Conservation (phyloP, 1,140 invertebrate genomes). For the Pinna nobilis region DNA sequence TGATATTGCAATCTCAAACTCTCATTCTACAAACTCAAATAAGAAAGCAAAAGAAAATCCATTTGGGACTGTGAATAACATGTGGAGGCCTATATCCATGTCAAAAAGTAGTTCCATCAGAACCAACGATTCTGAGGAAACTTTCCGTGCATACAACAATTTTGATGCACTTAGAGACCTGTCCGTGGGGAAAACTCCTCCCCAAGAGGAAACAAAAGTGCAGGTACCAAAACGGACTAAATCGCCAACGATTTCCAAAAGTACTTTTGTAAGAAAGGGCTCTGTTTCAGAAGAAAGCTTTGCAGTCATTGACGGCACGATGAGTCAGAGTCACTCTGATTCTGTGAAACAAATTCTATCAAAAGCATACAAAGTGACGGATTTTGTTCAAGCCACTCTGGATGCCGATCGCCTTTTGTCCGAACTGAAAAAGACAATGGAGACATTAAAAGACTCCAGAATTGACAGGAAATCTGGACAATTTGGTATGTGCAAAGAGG, state of each 20-base stretch:
- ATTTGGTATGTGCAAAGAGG: slow-evolving; percentile 79
- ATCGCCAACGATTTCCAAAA: slow-evolving; percentile 23
- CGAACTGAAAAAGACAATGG: slow-evolving; percentile 66
- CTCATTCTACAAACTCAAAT: neutral
- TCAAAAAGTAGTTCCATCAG: slow-evolving; percentile 31
- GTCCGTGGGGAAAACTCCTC: slow-evolving; percentile 29
- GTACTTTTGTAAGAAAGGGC: slow-evolving; percentile 13
- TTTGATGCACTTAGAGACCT: slow-evolving; percentile 52
- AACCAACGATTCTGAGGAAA: slow-evolving; percentile 31
- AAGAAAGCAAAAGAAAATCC: slow-evolving; percentile 31
- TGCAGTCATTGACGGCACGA: slow-evolving; percentile 54
- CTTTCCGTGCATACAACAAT: slow-evolving; percentile 45
- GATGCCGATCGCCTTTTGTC: slow-evolving; percentile 64
- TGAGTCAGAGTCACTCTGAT: slow-evolving; percentile 52
- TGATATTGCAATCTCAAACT: no score
- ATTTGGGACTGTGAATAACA: slow-evolving; percentile 49
- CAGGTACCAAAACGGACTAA: neutral
- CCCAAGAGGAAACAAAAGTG: slow-evolving; percentile 19
- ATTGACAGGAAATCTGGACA: slow-evolving; percentile 57
- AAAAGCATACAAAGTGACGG: slow-evolving; percentile 53
- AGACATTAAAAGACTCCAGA: slow-evolving; percentile 55
- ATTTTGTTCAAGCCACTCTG: slow-evolving; percentile 54
- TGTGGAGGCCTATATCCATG: slow-evolving; percentile 58
- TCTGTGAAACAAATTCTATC: slow-evolving; percentile 58
- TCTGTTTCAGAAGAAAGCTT: slow-evolving; percentile 58